Conservation (phyloP, 1,140 invertebrate species). For the Nephotettix cincticeps region DNA sequence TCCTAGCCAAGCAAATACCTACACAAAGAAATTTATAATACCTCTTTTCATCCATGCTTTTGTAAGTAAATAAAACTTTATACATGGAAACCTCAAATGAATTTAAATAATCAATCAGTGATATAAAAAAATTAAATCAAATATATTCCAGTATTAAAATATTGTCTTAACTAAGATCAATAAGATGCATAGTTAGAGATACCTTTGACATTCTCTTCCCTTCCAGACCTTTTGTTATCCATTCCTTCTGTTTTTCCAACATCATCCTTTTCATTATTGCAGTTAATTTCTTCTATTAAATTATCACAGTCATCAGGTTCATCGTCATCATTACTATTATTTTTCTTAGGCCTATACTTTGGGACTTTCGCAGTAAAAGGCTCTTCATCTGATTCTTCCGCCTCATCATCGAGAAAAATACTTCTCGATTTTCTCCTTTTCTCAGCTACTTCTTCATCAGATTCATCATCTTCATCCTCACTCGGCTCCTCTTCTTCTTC, state of each 20-base stretch:
- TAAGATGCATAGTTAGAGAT: too few relatives aligned
- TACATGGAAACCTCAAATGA: too few relatives aligned
- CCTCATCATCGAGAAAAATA: constrained; percentile 39
- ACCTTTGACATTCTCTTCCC: background rate
- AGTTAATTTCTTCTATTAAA: background rate
- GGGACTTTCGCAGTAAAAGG: too few relatives aligned
- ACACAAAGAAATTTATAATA: too few relatives aligned
- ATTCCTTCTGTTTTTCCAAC: background rate
- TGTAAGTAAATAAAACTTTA: too few relatives aligned
- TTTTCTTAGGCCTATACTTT: constrained; percentile 17
- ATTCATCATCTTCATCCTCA: constrained; percentile 34
- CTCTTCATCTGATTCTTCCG: constrained; percentile 16
- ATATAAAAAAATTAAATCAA: too few relatives aligned
- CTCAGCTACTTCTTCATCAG: constrained; percentile 17
- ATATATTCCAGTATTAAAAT: too few relatives aligned
- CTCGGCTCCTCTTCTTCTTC: constrained; percentile 25
- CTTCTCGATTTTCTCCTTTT: constrained; percentile 32
- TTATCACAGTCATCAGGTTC: background rate
- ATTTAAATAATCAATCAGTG: too few relatives aligned
- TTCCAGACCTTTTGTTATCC: background rate
- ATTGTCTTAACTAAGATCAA: too few relatives aligned
- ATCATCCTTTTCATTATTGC: background rate
- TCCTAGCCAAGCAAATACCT: too few relatives aligned
- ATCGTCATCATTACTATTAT: constrained; percentile 20
- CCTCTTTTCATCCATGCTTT: too few relatives aligned